These are phyloP conservation scores for Enteromius treurensis DNA, from an alignment of 2,797 vertebrate genomes.

Conservation along the genomic window DNA sequence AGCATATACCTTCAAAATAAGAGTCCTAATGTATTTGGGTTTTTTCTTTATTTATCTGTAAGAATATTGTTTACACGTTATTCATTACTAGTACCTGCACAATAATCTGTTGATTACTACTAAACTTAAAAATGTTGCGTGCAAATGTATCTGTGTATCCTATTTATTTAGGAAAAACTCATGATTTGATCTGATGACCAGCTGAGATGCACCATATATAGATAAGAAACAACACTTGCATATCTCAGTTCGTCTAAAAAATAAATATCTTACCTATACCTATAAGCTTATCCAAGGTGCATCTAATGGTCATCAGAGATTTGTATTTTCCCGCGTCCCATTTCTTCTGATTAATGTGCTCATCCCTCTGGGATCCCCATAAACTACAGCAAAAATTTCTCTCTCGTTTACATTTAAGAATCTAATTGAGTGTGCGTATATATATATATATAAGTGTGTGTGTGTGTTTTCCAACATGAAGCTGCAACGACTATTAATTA, in stretches of 20 bases:
- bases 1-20: too few species aligned
- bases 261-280: neutral
- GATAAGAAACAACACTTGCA: neutral
- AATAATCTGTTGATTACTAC: too few species aligned
- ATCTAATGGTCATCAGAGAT: neutral
- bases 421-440: constrained; percentile 62
- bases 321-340: neutral
- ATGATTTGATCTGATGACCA: neutral
- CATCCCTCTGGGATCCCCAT: constrained; percentile 38
- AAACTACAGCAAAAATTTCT: constrained; percentile 38
- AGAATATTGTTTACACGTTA: too few species aligned
- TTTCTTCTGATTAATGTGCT: constrained; percentile 65
- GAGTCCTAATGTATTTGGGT: too few species aligned
- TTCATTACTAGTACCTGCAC: too few species aligned
- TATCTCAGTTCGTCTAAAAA: neutral
- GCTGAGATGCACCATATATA: neutral
- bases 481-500: constrained; percentile 72
- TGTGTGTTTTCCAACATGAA: constrained; percentile 66
- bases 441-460: constrained; percentile 13
- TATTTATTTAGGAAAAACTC: too few species aligned
- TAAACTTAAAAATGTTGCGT: too few species aligned
- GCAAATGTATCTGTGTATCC: too few species aligned
- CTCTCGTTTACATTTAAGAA: constrained; percentile 60
- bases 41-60: too few species aligned
- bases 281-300: neutral